Evolutionary conservation across 1,140 invertebrate genomes (phyloP).

Genomic region (Drosophila subobscura): DNA sequence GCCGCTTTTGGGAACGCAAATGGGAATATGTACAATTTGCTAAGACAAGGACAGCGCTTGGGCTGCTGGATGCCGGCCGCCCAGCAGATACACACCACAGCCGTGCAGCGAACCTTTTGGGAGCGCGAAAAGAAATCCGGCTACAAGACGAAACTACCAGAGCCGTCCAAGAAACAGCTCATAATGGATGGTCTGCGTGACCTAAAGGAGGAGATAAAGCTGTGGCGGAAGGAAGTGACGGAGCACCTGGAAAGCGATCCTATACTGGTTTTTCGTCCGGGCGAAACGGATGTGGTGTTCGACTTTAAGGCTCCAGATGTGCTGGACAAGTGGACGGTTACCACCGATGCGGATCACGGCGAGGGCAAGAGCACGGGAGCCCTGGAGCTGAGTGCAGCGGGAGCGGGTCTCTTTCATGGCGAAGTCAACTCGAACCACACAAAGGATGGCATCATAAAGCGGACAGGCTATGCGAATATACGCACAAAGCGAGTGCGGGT

Average conservation of each 20-base stretch:
- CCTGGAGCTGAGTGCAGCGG: conserved; percentile 87
- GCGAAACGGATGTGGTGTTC: conserved; percentile 89
- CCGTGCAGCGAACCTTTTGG: conserved; percentile 84
- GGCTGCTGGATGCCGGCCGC: conserved; percentile 25
- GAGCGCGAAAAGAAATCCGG: conserved; percentile 87
- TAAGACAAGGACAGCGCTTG: conserved; percentile 56
- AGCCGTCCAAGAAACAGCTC: conserved; percentile 84
- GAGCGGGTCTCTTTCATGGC: conserved; percentile 91
- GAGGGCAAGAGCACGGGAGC: conserved; percentile 90
- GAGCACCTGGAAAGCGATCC: conserved; percentile 87
- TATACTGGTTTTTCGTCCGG: conserved; percentile 85
- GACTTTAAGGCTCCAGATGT: conserved; percentile 87
- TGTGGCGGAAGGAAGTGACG: conserved; percentile 89
- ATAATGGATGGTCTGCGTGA: conserved; percentile 87
- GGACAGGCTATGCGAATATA: conserved; percentile 91
- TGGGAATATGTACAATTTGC: conserved; percentile 47
- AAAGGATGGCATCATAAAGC: conserved; percentile 90
- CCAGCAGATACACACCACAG: conserved; percentile 67
- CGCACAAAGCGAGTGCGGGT: conserved; percentile 87
- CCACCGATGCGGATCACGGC: conserved; percentile 90
- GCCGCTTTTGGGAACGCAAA: conserved; percentile 1
- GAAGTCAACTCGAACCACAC: conserved; percentile 88
- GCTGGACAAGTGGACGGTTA: conserved; percentile 90
- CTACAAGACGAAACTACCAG: conserved; percentile 85
- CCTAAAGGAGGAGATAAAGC: conserved; percentile 87